phyloP scores from a whole-genome alignment of 2,888 invertebrate species.

The Nomada lathburiana region DNA sequence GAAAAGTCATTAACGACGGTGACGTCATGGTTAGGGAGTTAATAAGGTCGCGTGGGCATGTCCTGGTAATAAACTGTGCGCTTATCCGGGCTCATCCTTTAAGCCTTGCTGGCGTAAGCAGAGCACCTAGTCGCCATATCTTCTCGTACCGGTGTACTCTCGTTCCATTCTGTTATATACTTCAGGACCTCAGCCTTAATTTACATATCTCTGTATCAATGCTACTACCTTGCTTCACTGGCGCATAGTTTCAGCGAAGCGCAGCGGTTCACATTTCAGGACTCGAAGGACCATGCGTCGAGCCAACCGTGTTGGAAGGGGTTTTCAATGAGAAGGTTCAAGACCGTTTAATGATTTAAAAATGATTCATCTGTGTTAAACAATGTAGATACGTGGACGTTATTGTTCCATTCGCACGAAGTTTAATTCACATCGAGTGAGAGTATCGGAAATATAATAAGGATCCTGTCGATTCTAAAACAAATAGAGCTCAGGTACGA shows the following conservation, averaged over 20 bases:
- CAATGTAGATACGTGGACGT: background rate
- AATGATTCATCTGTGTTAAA: background rate
- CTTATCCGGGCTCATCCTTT: slow-evolving; percentile 71
- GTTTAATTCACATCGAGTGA: too few species aligned
- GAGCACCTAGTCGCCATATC: slow-evolving; percentile 60
- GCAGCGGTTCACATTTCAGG: slow-evolving; percentile 72
- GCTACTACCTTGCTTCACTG: slow-evolving; percentile 70
- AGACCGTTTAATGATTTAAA: background rate
- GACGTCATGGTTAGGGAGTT: slow-evolving; percentile 72
- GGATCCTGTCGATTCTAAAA: too few species aligned
- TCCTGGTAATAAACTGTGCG: slow-evolving; percentile 68
- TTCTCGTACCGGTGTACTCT: slow-evolving; percentile 41
- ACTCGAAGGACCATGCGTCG: slow-evolving; percentile 22
- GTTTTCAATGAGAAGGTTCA: background rate
- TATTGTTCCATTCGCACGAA: too few species aligned
- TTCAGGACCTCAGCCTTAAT: slow-evolving; percentile 65
- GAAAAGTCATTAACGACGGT: slow-evolving; percentile 61
- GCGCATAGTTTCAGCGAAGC: slow-evolving; percentile 67
- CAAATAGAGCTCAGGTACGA: too few species aligned
- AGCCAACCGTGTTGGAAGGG: slow-evolving; percentile 32
- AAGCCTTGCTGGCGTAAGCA: slow-evolving; percentile 54
- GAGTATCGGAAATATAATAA: too few species aligned
- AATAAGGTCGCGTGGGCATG: slow-evolving; percentile 74
- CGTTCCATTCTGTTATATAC: slow-evolving; percentile 58
- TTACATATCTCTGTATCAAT: slow-evolving; percentile 78